A percentile compares a stretch with the other conserved stretches of the same genome.
Evolutionary conservation across 2,113 vertebrate species (phyloP).

Genomic region (Toxostoma redivivum): DNA sequence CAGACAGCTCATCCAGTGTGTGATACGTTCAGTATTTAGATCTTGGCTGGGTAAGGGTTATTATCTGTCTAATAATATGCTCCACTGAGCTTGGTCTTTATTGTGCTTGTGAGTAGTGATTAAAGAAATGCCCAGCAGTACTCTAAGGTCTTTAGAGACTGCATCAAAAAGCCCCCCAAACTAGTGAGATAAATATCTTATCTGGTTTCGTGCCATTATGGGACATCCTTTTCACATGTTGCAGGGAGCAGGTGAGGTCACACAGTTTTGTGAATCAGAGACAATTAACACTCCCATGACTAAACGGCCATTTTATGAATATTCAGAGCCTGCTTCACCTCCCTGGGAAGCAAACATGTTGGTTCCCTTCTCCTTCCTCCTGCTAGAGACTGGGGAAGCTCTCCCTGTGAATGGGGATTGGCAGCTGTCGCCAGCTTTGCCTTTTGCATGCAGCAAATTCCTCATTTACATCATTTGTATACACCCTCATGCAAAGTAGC

Average conservation of each 20-base stretch:
- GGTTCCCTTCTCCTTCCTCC: constrained; percentile 62
- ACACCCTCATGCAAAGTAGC: constrained; percentile 76
- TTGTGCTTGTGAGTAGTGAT: constrained; percentile 23
- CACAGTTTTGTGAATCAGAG: constrained; percentile 50
- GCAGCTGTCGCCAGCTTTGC: constrained; percentile 73
- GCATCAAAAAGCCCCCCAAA: constrained; percentile 17
- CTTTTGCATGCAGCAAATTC: constrained; percentile 71
- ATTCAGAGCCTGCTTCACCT: constrained; percentile 73
- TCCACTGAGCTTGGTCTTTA: constrained; percentile 33
- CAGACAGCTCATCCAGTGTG: neutral
- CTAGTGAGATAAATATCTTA: neutral
- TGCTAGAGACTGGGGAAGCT: constrained; percentile 44
- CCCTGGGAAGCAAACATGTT: constrained; percentile 72
- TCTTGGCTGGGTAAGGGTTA: constrained; percentile 16
- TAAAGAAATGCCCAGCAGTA: constrained; percentile 31
- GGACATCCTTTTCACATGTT: constrained; percentile 15
- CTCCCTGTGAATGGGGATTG: constrained; percentile 68
- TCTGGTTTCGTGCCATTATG: constrained; percentile 7
- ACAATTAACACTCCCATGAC: constrained; percentile 75
- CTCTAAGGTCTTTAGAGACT: neutral
- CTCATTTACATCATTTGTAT: constrained; percentile 81
- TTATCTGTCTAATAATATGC: constrained; percentile 57
- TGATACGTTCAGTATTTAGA: constrained; percentile 16
- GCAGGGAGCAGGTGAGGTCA: constrained; percentile 69
- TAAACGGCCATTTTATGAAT: constrained; percentile 78